Evolutionary conservation across 2,888 invertebrate species (phyloP), one percentile per base, ranked within the genome.

Genomic region (Pyrgus malvae): DNA sequence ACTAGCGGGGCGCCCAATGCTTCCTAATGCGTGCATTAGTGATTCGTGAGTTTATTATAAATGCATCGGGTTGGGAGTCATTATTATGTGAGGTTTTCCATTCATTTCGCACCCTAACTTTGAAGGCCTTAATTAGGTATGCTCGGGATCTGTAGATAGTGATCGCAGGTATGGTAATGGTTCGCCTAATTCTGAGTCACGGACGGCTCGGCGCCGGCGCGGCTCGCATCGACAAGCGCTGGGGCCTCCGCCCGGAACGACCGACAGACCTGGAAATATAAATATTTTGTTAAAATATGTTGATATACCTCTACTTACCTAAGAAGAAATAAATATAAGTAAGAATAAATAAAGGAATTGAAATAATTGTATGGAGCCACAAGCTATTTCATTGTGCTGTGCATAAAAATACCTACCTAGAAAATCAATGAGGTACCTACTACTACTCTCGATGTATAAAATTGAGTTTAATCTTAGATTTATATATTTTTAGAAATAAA

Each of bases 91-190:
- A 68, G 60, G 63, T 70, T 74, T 76, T 76, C 72, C 74, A 69
- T 78, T 69, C 69, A 71, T 70, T 77, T 79, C 69, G 76, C 78
- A 78, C 80, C 80, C 83, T 72, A 80, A 78, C 76, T 70, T 65
- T 75, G 70, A 74, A 76, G 67, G 69, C 77, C 72, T 79, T 81
- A 81, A 84, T 84, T 83, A 81, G 80, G 72, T 69, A 70, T 61
- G 67, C 72, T 69, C 63, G 70, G 74, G 72, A 74, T 75, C 68
- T 70, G 78, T 73, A 72, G 81, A 79, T 82, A 69, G 72, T 73
- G 77, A 83, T 82, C 80, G 69, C 66, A 62, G 70, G 68, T 71
- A 72, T 76, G 78, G 72, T 78, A 78, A 74, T 76, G 74, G 76
- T 68, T 37, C 70, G 69, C 74, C 78, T 74, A 78, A 77, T 76